Evolutionary conservation across 2,113 vertebrate species (phyloP).

Genomic region (Toxotes chatareus): DNA sequence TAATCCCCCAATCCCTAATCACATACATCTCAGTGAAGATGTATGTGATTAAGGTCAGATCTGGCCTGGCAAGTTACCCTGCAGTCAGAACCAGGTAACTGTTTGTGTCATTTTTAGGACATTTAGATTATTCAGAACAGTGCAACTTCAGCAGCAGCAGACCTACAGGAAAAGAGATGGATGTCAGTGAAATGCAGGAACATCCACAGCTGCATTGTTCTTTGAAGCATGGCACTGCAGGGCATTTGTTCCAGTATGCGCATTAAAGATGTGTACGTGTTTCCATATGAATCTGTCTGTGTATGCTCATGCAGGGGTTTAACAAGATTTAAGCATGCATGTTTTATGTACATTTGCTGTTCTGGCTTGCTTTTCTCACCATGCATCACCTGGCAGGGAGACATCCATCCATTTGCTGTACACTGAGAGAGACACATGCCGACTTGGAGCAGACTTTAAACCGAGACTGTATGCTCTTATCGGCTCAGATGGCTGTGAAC

Average conservation of each 20-base stretch:
- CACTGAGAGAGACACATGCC: conserved; percentile 19
- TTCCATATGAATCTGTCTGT: conserved; percentile 22
- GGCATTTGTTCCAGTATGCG: conserved; percentile 27
- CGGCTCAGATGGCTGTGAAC: conserved; percentile 67
- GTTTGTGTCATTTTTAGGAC: not conserved
- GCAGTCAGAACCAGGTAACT: not conserved
- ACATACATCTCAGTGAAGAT: not conserved
- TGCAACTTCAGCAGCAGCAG: conserved; percentile 30
- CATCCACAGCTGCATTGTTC: conserved; percentile 24
- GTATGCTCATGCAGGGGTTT: conserved; percentile 12
- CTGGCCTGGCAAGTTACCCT: not conserved
- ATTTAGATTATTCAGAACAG: not conserved
- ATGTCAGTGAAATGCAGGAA: conserved; percentile 5
- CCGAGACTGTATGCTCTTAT: conserved; percentile 54
- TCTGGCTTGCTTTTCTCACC: conserved; percentile 29
- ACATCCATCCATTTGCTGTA: conserved; percentile 24
- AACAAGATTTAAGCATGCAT: conserved; percentile 39
- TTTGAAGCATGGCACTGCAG: conserved; percentile 32
- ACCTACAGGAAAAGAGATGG: not conserved
- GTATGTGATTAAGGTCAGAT: not conserved
- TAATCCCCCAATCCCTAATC: not conserved
- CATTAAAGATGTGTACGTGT: not conserved
- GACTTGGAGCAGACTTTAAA: conserved; percentile 9
- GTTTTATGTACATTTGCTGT: conserved; percentile 36
- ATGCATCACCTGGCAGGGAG: conserved; percentile 38